Evolutionary conservation across 2,113 vertebrate genomes (phyloP), one percentile per base, ranked within the genome.

Genomic region (Podarcis cretensis): DNA sequence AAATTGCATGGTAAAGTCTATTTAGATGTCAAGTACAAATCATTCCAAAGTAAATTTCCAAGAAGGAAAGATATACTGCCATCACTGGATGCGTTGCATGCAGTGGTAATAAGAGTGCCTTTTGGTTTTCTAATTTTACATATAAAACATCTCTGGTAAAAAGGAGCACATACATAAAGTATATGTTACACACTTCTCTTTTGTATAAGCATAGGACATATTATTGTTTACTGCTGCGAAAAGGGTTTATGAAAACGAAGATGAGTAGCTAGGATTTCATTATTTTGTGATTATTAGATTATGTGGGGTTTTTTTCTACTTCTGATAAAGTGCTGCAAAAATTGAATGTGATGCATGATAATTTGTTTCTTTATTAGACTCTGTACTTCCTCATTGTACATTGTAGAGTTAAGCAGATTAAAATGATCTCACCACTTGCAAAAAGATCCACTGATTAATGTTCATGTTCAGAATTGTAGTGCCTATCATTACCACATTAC

Each of bases 391-490:
- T 92, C 84, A 86, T 90, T 89, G 79, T 81, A 83, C 21, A 77
- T 82, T 25, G 5, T 85, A 79, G 69, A 92, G 90, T 69, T 71
- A 88, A 83, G 63, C 30, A 90, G 77, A 93, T 94, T 92, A 88
- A 92, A 91, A 92, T 90, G 1, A 88, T 91, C 10, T 88, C 86
- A 74, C 10, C 23, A 21, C 40, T 94, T 92, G 90, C 40, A 84
- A 84, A 95, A 87, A 84, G 7, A 91, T 88, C 76, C 8, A 88
- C 66, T 94, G 88, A 94, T 91, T 92, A 94, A 81, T 68, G 37
- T 59, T 89, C 76, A 59, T 92, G 77, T 86, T 92, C 63, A 86
- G 37, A 92, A 86, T 91, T 59, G 23, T 93, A 89, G 43, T 63
- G 48, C 35, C 85, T 84, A 84, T 91, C 83, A 91, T 90, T 94